Conservation (phyloP, 2,797 vertebrate genomes). For the Tapirus indicus region DNA sequence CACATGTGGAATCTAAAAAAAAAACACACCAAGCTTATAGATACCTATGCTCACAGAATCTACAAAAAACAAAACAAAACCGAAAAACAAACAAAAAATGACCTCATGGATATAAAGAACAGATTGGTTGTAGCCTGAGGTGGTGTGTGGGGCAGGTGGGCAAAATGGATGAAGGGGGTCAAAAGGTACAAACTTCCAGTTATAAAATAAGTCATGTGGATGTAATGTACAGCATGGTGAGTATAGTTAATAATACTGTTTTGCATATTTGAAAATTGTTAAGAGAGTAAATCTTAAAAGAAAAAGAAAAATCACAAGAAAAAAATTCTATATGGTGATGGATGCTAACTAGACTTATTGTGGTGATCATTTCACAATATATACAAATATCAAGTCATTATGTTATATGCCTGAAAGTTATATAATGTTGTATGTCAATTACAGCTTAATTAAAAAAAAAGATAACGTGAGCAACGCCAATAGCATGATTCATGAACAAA, state of each 20-base stretch:
- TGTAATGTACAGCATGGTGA: neutral
- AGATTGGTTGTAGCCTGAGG: neutral
- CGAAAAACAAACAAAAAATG: neutral
- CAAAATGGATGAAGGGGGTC: neutral
- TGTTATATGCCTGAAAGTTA: neutral
- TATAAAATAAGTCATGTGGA: neutral
- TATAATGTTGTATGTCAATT: neutral
- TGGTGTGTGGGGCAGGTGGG: neutral
- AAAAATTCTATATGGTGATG: neutral
- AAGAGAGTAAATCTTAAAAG: neutral
- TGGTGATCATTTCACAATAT: neutral
- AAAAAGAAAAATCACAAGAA: neutral
- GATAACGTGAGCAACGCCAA: neutral
- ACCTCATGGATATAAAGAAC: neutral
- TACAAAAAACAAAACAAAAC: neutral
- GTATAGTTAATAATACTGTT: neutral
- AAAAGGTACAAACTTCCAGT: neutral
- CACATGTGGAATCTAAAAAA: neutral
- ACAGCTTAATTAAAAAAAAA: too few species aligned
- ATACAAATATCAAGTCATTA: neutral
- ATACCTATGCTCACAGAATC: too few species aligned
- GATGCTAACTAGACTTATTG: neutral
- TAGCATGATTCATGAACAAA: neutral
- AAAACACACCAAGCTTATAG: too few species aligned
- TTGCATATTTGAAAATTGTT: neutral